Percentiles rank a stretch among this genome's conserved stretches.
Evolutionary conservation across 2,113 vertebrate species (phyloP).

Genomic region (Rhinolophus sinicus): DNA sequence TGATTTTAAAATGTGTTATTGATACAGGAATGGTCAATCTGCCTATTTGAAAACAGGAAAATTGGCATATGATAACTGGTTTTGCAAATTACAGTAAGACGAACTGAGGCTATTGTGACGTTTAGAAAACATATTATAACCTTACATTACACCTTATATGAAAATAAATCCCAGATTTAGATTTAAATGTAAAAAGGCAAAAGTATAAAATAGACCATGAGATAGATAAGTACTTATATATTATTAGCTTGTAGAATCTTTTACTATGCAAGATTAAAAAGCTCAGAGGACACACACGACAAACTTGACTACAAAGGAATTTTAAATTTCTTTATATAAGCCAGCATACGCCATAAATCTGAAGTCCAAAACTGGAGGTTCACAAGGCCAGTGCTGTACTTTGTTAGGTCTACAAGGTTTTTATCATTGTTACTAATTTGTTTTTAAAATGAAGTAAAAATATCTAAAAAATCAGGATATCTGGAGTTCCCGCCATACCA

Average conservation of each 20-base stretch:
- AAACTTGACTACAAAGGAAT: not conserved
- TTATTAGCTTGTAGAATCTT: not conserved
- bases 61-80: not conserved
- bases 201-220: not conserved
- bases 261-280: not conserved
- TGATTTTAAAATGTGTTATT: not conserved
- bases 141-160: not conserved
- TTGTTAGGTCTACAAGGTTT: not conserved
- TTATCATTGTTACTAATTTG: not conserved
- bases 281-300: fast-evolving
- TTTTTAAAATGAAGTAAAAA: not conserved
- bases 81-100: not conserved
- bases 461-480: not conserved
- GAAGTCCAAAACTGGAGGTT: not conserved
- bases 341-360: not conserved
- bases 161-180: not conserved
- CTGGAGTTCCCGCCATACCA: not conserved
- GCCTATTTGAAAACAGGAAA: not conserved
- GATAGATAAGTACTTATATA: not conserved
- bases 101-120: not conserved
- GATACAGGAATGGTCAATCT: not conserved
- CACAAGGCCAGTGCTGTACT: not conserved
- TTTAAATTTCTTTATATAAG: not conserved
- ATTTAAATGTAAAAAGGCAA: not conserved
- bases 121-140: not conserved